phyloP scores from a whole-genome alignment of 92 coral and sea anemone species.

The Phenganax marumi region DNA sequence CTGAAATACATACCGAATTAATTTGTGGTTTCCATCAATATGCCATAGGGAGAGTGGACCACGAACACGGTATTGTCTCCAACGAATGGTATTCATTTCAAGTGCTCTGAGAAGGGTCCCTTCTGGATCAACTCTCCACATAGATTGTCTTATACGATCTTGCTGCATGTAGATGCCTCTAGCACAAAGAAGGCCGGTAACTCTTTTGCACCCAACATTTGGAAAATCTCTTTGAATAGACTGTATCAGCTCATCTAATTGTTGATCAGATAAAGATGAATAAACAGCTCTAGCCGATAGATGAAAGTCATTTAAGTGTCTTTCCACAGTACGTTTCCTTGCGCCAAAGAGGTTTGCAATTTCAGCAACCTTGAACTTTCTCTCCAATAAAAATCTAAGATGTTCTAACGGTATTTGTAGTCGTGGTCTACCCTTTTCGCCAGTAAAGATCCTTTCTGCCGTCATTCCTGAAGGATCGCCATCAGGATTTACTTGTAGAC shows the following conservation, averaged over 20 bases:
- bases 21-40: too few species aligned
- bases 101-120: too few species aligned
- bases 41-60: too few species aligned
- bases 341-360: constrained; percentile 50
- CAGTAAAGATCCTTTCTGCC: too few species aligned
- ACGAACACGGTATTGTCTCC: too few species aligned
- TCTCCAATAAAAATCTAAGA: constrained; percentile 42
- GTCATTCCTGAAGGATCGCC: too few species aligned
- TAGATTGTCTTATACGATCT: too few species aligned
- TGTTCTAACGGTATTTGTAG: constrained; percentile 51
- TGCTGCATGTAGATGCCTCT: constrained; percentile 57
- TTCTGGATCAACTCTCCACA: too few species aligned
- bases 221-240: constrained; percentile 51
- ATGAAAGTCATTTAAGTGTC: constrained; percentile 50
- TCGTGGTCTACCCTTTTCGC: constrained; percentile 45
- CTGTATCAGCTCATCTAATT: constrained; percentile 31
- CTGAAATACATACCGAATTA: too few species aligned
- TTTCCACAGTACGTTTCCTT: constrained; percentile 50
- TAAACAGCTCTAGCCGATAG: constrained; percentile 42
- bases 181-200: constrained; percentile 46
- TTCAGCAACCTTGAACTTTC: constrained; percentile 45
- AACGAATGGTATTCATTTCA: too few species aligned
- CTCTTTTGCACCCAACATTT: constrained; percentile 50
- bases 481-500: too few species aligned
- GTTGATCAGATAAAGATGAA: constrained; percentile 42